Base-by-base conservation (phyloP, 1,140 invertebrate species). In the Delia radicum region DNA sequence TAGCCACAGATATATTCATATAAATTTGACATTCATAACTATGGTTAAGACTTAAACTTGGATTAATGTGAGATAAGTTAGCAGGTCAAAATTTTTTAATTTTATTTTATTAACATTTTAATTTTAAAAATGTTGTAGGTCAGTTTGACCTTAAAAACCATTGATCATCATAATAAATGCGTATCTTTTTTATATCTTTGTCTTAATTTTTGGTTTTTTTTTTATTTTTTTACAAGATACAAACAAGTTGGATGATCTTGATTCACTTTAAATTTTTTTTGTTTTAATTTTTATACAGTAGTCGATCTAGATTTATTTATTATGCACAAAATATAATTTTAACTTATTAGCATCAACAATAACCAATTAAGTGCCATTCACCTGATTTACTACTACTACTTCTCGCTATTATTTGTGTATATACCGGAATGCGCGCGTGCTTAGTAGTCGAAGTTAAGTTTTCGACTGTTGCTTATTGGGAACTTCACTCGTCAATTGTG, bases 111-210 rank as follows among this genome's bases (percentile, higher is more conserved):
- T n/a, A n/a, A n/a, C n/a, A n/a, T n/a, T n/a, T n/a, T n/a, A n/a
- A n/a, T n/a, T n/a, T n/a, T n/a, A n/a, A n/a, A n/a, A n/a, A n/a
- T n/a, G n/a, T 55, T 55, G 48, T 55, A 69, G 65, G 65, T 69
- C 65, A 69, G 65, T 33, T 69, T 69, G 29, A 69, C 65, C 65
- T 69, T 69, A 69, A 33, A 63, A 69, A 31, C 31, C 33, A 33
- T 33, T 37, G 29, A 69, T 69, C 29, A 69, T 2, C 65, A 69
- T 18, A n/a, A 69, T 24, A 33, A 28, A 69, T 69, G 26, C 37
- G 62, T 28, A 65, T 26, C 26, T 65, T 5, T 65, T 2, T 28
- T 21, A 21, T 55, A 55, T 21, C 48, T 55, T 24, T n/a, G 15
- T 21, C 7, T 21, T 55, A 24, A 21, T 10, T 33, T 33, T 42